Evolutionary conservation across 2,113 vertebrate genomes (phyloP).

Genomic region (Pseudois nayaur): DNA sequence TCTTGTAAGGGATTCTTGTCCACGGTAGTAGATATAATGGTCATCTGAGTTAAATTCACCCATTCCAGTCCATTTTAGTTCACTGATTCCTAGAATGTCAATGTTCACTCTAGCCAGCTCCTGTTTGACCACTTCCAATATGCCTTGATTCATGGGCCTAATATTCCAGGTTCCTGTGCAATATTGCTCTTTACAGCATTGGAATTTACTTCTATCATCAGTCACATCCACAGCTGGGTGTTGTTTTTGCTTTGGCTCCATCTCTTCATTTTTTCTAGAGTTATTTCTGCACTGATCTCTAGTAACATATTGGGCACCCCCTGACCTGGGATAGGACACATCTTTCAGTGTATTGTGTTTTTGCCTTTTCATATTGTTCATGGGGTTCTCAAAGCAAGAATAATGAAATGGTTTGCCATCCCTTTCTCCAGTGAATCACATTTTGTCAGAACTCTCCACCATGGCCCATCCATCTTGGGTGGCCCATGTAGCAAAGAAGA

Average conservation of each 20-base stretch:
- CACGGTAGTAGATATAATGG: background rate
- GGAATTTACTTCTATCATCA: background rate
- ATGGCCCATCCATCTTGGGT: background rate
- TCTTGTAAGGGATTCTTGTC: too few species aligned
- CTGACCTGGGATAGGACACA: too few species aligned
- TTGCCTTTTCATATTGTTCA: background rate
- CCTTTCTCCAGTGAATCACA: background rate
- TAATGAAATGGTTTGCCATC: background rate
- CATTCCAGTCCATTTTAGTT: background rate
- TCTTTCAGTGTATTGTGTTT: background rate
- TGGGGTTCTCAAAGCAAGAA: background rate
- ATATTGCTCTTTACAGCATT: background rate
- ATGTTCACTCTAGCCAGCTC: background rate
- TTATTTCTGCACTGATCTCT: background rate
- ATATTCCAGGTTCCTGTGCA: background rate
- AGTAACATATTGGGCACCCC: background rate
- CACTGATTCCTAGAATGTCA: accelerated
- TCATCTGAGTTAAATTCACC: background rate
- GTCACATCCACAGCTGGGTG: background rate
- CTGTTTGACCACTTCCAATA: background rate
- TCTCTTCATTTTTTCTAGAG: background rate
- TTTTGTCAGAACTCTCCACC: background rate
- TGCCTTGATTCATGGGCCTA: background rate
- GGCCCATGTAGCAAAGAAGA: background rate
- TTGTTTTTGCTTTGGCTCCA: accelerated